A percentile compares a stretch with the other conserved stretches of the same genome.
Conservation (phyloP, 2,797 vertebrate species). For the Anisognathus igniventris region DNA sequence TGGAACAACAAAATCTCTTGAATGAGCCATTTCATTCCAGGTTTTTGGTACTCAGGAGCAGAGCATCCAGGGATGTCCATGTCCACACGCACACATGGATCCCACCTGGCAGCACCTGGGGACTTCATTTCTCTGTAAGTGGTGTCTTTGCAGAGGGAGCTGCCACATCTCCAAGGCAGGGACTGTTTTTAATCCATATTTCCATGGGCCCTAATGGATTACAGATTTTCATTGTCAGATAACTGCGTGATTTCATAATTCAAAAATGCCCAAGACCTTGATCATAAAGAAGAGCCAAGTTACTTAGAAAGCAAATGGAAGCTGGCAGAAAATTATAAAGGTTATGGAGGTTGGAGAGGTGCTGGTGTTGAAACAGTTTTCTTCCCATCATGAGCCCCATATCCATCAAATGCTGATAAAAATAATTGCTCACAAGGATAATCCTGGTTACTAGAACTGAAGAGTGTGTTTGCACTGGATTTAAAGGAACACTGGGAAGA, state of each 20-base stretch:
- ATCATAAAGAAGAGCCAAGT: background rate
- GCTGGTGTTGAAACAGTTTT: background rate
- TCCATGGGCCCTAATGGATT: background rate
- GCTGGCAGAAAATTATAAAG: background rate
- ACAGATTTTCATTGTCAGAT: background rate
- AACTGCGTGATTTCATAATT: background rate
- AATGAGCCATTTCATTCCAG: background rate
- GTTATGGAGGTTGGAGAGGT: background rate
- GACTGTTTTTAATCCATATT: background rate
- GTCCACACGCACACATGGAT: rapidly evolving
- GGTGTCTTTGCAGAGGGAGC: background rate
- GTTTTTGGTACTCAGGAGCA: background rate
- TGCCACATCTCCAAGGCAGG: background rate
- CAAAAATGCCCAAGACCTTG: background rate
- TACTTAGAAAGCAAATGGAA: background rate
- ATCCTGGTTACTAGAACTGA: background rate
- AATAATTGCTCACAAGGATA: background rate
- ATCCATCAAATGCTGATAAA: background rate
- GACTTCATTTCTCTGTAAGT: background rate
- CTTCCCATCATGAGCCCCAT: rapidly evolving
- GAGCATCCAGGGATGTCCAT: background rate
- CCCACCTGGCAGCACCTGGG: background rate
- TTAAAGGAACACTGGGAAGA: background rate
- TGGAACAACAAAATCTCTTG: background rate
- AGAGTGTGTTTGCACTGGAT: background rate